Evolutionary conservation across 2,797 vertebrate species (phyloP), one percentile per base, ranked within the genome.

Genomic region (Halcyon chelicuti): DNA sequence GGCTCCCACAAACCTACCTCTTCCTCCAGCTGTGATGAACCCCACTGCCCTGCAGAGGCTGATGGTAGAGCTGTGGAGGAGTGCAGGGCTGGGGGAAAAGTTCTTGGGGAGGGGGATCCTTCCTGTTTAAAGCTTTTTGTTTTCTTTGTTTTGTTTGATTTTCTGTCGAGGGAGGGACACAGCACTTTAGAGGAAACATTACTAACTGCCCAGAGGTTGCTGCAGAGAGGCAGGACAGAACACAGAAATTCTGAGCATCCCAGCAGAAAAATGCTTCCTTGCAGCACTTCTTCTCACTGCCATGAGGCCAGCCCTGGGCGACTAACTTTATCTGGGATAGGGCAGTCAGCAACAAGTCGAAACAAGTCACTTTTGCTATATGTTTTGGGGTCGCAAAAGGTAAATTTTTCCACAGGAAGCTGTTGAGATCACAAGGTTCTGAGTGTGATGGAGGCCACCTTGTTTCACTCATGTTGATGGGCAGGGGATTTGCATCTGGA

Each of bases 401-500:
- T 8, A 65, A 19, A 10, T 55, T 77, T 72, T 61, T 25, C 49
- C 14, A 3, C 4, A 26, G 47, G 42, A 40, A 83, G 33, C 23
- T 16, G 37, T 13, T 37, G 28, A 72, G 26, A 8, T 25, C 13
- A 17, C 12, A 44, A 17, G 39, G 49, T 54, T 47, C 57, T 70
- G 52, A 20, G 25, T 29, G 11, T 14, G 33, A 29, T 10, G 29
- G 35, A 77, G 60, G 21, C 42, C 61, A 76, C 42, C 49, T 73
- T 3, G 3, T 17, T 58, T 88, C 73, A 80, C 40, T 57, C 1
- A 0, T 1, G 0, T 23, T 35, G 54, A 29, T n/a, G 35, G 54
- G 28, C 26, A 29, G 0, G 2, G 73, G 47, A 15, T 40, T 26
- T 0, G 1, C 1, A 1, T 17, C 2, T 0, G 26, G 15, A 33